Base-by-base conservation (phyloP, 2,113 vertebrate species). In the Plectropomus leopardus region DNA sequence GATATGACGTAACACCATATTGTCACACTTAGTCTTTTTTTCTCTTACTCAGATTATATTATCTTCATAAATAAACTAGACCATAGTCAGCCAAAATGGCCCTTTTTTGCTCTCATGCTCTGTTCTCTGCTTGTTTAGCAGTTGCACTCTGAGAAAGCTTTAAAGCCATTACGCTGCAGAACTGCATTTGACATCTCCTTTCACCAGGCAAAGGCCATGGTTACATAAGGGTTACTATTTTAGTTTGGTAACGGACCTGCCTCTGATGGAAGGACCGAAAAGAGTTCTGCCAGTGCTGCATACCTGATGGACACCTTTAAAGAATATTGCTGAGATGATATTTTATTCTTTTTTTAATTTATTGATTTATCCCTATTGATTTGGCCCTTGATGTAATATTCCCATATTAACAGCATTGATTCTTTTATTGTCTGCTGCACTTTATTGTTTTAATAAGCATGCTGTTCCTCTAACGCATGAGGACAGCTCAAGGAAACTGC, bases 191-290 rank as follows among this genome's bases (percentile, higher is more conserved):
- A 82, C 84, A 87, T 89, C 81, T 66, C 75, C 75, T 69, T 82
- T 83, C 69, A 82, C 72, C 17, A 73, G 77, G 82, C 80, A 72
- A 57, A 68, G 70, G 79, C 84, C 82, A 47, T 0, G 19, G 76
- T 93, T 92, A 90, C 70, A 75, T 91, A 92, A 89, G 75, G 76
- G 63, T 72, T 75, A 78, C 89, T 84, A 87, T 91, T 90, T 85
- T 82, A 86, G 87, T 67, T 73, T 67, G 32, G 51, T 54, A 85
- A 78, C 68, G 54, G 63, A 65, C 72, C 68, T 40, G 65, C 60
- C 60, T 86, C 63, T 74, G 73, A 78, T 77, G 78, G 66, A 73
- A 80, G 53, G 76, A 75, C 40, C 48, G 34, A 83, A 77, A 30
- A 60, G 21, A 72, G 48, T 85, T 76, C 50, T 78, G 68, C 64